Percentiles rank a stretch among this genome's conserved stretches.
Conservation (phyloP, 1,140 invertebrate genomes). For the Aphidius gifuensis region DNA sequence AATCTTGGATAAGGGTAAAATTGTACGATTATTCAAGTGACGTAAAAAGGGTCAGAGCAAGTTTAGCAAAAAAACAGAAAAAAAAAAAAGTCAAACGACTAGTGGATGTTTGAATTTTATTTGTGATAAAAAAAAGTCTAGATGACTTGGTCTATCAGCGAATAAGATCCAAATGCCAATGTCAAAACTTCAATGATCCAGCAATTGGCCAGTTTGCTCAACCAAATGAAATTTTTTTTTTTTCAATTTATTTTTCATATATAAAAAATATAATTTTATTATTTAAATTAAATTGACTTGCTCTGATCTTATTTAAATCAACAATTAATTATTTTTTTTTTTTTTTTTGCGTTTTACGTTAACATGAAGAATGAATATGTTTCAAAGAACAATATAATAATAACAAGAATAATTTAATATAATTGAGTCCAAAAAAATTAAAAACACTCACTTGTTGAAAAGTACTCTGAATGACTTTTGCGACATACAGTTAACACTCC, state of each 20-base stretch:
- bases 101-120: conserved; percentile 25
- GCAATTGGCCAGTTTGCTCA: conserved; percentile 52
- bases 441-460: conserved; percentile 67
- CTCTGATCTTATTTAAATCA: conserved; percentile 7
- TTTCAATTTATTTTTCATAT: conserved; percentile 26
- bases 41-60: conserved; percentile 8
- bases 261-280: not conserved
- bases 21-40: conserved; percentile 12
- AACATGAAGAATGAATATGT: not conserved
- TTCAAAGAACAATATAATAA: too few relatives aligned
- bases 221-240: conserved; percentile 36
- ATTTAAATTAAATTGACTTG: conserved; percentile 4
- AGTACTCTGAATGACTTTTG: conserved; percentile 76
- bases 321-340: not conserved
- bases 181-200: conserved; percentile 44
- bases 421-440: not conserved
- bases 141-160: conserved; percentile 36
- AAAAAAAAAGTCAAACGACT: conserved; percentile 33
- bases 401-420: too few relatives aligned
- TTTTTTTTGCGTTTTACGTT: conserved; percentile 13
- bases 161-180: conserved; percentile 40
- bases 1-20: conserved; percentile 8
- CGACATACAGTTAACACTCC: conserved; percentile 95
- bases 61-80: conserved; percentile 1
- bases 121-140: conserved; percentile 36